Percentiles rank a stretch among this genome's conserved stretches.
Conservation (phyloP, 2,797 vertebrate species). For the Catostomus latipinnis region DNA sequence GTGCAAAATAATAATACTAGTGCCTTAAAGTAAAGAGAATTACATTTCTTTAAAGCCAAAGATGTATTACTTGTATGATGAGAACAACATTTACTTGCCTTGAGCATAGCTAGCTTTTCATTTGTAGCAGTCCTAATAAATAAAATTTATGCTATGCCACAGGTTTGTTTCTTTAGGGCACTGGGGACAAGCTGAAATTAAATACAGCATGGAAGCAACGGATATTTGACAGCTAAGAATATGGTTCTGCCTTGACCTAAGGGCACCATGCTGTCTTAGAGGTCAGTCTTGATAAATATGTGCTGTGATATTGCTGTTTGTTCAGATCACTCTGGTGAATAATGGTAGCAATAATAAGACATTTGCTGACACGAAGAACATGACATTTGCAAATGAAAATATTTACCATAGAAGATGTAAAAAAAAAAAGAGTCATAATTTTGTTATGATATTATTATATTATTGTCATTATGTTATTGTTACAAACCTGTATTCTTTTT, state of each 20-base stretch:
- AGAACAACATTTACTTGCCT: neutral
- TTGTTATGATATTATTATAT: too few relatives aligned
- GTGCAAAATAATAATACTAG: neutral
- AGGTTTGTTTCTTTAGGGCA: neutral
- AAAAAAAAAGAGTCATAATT: neutral
- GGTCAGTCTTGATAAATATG: neutral
- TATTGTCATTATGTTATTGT: too few relatives aligned
- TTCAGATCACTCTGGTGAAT: neutral
- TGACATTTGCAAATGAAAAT: neutral
- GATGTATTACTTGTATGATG: neutral
- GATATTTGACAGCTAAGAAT: slow-evolving; percentile 15
- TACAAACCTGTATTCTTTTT: too few relatives aligned
- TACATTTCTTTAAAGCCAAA: neutral
- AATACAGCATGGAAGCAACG: neutral
- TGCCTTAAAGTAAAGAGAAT: neutral
- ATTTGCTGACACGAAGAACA: neutral
- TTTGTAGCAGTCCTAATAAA: neutral
- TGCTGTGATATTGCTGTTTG: neutral
- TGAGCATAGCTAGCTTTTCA: neutral
- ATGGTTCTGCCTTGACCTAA: slow-evolving; percentile 5
- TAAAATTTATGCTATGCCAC: too few relatives aligned
- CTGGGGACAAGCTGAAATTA: neutral
- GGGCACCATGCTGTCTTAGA: neutral
- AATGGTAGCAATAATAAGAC: neutral
- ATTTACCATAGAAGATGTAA: neutral